Evolutionary conservation across 1,140 invertebrate genomes (phyloP).

Genomic region (Pogonomyrmex californicus): DNA sequence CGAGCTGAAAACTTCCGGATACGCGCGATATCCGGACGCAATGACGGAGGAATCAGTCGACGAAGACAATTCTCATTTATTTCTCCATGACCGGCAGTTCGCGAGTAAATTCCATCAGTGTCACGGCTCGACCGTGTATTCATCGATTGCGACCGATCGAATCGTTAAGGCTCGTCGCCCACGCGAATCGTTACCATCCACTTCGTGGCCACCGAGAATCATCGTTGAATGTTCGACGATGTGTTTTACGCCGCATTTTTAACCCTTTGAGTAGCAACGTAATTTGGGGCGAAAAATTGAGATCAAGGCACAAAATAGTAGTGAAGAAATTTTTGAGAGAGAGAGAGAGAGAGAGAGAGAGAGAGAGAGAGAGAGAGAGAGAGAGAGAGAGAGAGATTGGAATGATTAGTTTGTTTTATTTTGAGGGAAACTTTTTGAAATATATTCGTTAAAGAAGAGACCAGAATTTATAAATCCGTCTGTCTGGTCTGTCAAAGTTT

Average conservation of each 20-base stretch:
- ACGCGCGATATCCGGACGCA: neutral
- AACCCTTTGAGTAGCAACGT: neutral
- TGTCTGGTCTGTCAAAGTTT: neutral
- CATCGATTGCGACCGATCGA: slow-evolving; percentile 61
- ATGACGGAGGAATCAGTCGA: neutral
- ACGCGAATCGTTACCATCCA: slow-evolving; percentile 55
- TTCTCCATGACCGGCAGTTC: slow-evolving; percentile 42
- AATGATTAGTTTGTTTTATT: neutral
- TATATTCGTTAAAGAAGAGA: neutral
- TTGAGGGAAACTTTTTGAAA: neutral
- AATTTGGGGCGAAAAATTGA: neutral
- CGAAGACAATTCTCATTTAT: neutral
- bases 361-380: too few species aligned
- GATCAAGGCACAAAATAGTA: neutral
- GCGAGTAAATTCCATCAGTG: slow-evolving; percentile 69
- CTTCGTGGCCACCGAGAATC: slow-evolving; percentile 36
- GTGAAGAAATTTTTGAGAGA: too few species aligned
- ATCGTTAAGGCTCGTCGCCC: slow-evolving; percentile 60
- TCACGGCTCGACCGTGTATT: slow-evolving; percentile 59
- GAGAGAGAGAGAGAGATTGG: too few species aligned
- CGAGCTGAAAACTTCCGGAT: slow-evolving; percentile 71
- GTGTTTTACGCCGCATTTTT: neutral
- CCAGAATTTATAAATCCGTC: neutral
- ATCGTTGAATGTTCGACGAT: slow-evolving; percentile 21
- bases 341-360: too few species aligned